phyloP scores from a whole-genome alignment of 2,113 vertebrate genomes.

The Apteryx owenii region DNA sequence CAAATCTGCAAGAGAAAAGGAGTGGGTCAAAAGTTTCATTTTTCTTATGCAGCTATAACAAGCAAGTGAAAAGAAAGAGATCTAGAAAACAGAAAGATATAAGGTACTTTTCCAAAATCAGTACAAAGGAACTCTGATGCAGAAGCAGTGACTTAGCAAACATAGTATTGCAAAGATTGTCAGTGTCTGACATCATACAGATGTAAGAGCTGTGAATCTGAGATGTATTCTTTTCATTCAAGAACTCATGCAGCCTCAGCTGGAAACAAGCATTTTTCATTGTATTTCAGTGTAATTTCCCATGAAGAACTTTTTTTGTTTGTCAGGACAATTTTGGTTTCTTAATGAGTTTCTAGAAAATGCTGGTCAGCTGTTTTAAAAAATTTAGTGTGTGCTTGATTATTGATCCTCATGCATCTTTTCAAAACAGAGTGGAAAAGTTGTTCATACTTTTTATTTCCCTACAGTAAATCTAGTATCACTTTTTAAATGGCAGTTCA shows the following conservation, averaged over 20 bases:
- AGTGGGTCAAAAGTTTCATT: neutral
- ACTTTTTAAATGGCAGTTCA: neutral
- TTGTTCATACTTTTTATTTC: neutral
- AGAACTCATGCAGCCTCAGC: neutral
- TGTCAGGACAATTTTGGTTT: neutral
- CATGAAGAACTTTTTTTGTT: neutral
- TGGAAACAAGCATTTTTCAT: neutral
- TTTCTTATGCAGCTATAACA: neutral
- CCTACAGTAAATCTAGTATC: neutral
- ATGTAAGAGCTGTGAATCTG: neutral
- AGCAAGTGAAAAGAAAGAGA: neutral
- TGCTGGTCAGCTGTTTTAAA: neutral
- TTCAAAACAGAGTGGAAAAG: neutral
- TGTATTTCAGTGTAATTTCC: neutral
- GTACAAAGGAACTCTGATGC: neutral
- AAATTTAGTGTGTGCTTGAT: neutral
- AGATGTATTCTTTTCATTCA: neutral
- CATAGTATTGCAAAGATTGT: neutral
- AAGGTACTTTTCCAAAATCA: neutral
- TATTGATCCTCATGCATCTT: neutral
- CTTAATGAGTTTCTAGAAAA: neutral
- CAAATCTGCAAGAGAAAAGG: neutral
- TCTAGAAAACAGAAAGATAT: neutral
- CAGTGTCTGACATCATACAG: neutral
- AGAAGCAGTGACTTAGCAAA: neutral